Conservation (phyloP, 2,797 vertebrate species). For the Pseudochirops cupreus region DNA sequence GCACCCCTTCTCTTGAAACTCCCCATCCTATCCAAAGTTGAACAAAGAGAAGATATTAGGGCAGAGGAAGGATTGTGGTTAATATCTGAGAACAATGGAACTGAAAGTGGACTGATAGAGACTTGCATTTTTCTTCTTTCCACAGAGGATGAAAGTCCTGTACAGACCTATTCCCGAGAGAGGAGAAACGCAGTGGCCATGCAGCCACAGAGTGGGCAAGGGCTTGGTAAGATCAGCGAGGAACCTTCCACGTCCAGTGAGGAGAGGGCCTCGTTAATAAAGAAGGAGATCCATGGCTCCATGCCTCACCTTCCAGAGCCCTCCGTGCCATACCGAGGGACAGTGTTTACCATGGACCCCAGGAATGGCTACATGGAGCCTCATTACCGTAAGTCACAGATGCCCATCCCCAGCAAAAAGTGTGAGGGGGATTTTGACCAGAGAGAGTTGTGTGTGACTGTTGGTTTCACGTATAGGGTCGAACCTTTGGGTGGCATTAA, state of each 20-base stretch:
- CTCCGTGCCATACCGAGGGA: constrained; percentile 94
- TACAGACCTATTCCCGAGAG: constrained; percentile 94
- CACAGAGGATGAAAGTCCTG: constrained; percentile 95
- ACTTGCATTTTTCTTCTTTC: constrained; percentile 67
- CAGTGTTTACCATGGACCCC: constrained; percentile 96
- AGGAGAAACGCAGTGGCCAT: constrained; percentile 95
- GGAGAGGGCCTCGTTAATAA: constrained; percentile 95
- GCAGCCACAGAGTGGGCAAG: constrained; percentile 89
- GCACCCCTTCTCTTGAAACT: neutral
- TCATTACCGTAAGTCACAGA: constrained; percentile 92
- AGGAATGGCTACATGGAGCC: constrained; percentile 96
- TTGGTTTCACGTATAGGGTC: neutral
- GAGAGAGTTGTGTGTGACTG: neutral
- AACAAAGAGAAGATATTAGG: neutral
- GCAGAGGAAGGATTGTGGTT: constrained; percentile 53
- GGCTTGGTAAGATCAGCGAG: constrained; percentile 91
- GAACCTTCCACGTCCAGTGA: constrained; percentile 98
- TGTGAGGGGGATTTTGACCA: neutral
- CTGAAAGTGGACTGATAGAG: constrained; percentile 74
- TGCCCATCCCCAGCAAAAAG: neutral
- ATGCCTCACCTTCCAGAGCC: constrained; percentile 94
- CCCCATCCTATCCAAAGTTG: neutral
- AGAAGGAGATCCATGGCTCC: constrained; percentile 97
- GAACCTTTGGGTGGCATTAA: neutral
- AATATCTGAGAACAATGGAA: constrained; percentile 60